Base-by-base conservation (phyloP, 2,888 invertebrate species). In the Andrena camellia region DNA sequence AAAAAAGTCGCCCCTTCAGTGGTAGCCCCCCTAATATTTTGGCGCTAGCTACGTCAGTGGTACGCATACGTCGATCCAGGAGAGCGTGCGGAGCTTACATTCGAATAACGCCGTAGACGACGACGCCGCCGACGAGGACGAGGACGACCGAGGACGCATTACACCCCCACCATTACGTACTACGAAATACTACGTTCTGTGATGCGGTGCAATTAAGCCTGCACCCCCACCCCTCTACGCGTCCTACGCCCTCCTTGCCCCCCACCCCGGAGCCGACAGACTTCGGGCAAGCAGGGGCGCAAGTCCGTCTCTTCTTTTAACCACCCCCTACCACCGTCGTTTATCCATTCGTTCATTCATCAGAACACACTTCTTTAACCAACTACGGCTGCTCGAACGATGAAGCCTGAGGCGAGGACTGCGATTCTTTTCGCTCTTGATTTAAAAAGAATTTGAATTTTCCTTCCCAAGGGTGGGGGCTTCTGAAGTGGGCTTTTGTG, bases 161-260 rank as follows among this genome's bases (percentile, higher is more conserved):
- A 86, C 85, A 73, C 73, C 80, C 70, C 78, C 81, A 72, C 84
- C 79, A 72, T 80, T 84, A 90, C 90, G 90, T 90, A 90, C 90
- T 90, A 90, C 90, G 90, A 90, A 90, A 90, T 90, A 90, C 90
- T 90, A 90, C 89, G 89, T 85, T 87, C 85, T 88, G 90, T 89
- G 89, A 88, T 88, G 82, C 86, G 83, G 83, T 82, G 86, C 85
- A 87, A 87, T 90, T 89, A 89, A 86, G 84, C 87, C 67, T 68
- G 81, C 72, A 79, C 75, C 83, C 83, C 71, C 76, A 52, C 80
- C 78, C 62, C 68, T 73, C 29, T 67, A 67, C n/a, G 17, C 67
- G 33, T 75, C 73, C 81, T 77, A 79, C 68, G 52, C 84, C 64
- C 80, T 70, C 75, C 71, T 69, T 67, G 33, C 62, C 13, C 74